Percentiles rank a stretch among this genome's conserved stretches.
phyloP scores from a whole-genome alignment of 1,140 invertebrate genomes.

The Aphidius gifuensis region DNA sequence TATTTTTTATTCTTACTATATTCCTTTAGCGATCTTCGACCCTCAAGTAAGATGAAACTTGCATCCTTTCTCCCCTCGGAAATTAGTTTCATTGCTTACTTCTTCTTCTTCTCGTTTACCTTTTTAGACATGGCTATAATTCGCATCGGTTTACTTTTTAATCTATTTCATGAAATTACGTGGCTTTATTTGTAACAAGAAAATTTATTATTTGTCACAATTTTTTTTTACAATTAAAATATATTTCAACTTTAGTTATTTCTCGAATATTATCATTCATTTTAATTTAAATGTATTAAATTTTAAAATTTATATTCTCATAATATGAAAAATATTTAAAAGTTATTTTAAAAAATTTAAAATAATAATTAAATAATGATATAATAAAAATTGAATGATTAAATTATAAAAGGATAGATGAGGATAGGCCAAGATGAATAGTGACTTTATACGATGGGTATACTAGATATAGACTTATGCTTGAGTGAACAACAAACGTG shows the following conservation, averaged over 20 bases:
- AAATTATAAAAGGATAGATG: too few relatives aligned
- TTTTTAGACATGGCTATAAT: background rate
- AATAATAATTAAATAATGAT: background rate
- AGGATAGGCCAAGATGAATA: too few relatives aligned
- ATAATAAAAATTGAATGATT: background rate
- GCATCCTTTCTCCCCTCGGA: background rate
- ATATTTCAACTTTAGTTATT: too few relatives aligned
- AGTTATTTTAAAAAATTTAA: too few relatives aligned
- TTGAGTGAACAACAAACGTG: background rate
- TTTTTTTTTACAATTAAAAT: too few relatives aligned
- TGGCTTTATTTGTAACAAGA: background rate
- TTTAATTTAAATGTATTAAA: too few relatives aligned
- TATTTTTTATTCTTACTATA: background rate
- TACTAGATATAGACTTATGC: too few relatives aligned
- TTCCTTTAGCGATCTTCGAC: background rate
- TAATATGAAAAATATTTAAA: too few relatives aligned
- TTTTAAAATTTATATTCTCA: too few relatives aligned
- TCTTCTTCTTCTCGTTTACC: background rate
- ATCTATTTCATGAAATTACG: background rate
- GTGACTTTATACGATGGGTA: too few relatives aligned
- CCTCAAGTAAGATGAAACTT: background rate
- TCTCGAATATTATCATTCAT: too few relatives aligned
- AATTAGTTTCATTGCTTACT: constrained; percentile 8
- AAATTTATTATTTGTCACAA: background rate
- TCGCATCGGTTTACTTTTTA: constrained; percentile 1